These are phyloP conservation scores for Epinotia bilunana DNA, from an alignment of 2,888 invertebrate genomes.

Conservation along the genomic window DNA sequence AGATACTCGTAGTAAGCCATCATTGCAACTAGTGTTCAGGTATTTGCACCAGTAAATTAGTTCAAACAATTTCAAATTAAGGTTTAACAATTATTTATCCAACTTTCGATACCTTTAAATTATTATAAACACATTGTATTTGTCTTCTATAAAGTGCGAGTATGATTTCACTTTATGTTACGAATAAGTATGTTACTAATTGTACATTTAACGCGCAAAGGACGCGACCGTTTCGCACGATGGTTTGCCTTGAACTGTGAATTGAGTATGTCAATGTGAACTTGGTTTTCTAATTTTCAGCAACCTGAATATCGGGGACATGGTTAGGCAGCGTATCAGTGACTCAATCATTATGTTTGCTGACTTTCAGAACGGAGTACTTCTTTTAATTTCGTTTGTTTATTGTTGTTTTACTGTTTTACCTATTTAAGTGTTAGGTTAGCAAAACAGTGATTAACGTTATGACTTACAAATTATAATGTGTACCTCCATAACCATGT, in stretches of 20 bases:
- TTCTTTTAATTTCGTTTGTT: not conserved
- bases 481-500: no score
- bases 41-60: not conserved
- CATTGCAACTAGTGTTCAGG: slow-evolving; percentile 2
- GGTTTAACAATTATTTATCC: not conserved
- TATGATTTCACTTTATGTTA: not conserved
- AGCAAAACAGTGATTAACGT: no score
- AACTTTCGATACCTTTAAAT: not conserved
- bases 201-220: slow-evolving; percentile 8
- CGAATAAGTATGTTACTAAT: not conserved
- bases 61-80: not conserved
- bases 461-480: no score
- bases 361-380: not conserved
- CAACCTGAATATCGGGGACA: slow-evolving; percentile 11
- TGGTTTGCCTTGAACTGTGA: slow-evolving; percentile 26
- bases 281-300: slow-evolving; percentile 20
- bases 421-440: not conserved
- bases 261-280: slow-evolving; percentile 10
- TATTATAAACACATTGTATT: not conserved
- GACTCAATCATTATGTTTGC: not conserved
- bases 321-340: not conserved
- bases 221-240: slow-evolving; percentile 21
- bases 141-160: not conserved
- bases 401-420: no score
- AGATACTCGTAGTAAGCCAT: slow-evolving; percentile 13